Conservation (phyloP, 2,113 vertebrate species). For the Scalopus aquaticus region DNA sequence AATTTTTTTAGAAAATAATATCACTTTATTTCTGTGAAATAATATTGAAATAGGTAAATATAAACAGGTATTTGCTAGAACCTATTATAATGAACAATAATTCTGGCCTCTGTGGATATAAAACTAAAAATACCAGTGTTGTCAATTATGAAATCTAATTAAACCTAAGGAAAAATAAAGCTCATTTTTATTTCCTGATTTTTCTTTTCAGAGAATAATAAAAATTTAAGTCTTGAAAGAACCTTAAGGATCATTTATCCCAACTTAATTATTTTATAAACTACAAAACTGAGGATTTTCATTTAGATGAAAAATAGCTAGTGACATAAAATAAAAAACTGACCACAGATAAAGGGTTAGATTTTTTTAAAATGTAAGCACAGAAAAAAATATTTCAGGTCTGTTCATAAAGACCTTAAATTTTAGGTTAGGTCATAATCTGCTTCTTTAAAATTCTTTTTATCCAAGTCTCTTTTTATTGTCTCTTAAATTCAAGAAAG, state of each 20-base stretch:
- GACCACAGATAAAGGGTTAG: constrained; percentile 4
- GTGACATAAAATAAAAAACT: constrained; percentile 30
- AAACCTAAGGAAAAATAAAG: constrained; percentile 33
- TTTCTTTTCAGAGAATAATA: constrained; percentile 14
- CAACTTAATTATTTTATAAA: constrained; percentile 38
- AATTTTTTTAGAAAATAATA: neutral
- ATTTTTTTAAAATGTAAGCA: constrained; percentile 5
- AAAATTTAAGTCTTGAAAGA: constrained; percentile 16
- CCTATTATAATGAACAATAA: constrained; percentile 41
- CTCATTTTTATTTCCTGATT: neutral
- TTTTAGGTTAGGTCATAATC: constrained; percentile 5
- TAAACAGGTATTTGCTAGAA: neutral
- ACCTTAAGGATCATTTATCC: constrained; percentile 13
- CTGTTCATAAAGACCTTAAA: constrained; percentile 7
- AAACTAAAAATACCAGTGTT: constrained; percentile 29
- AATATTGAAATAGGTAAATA: neutral
- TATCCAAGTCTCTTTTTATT: constrained; percentile 33
- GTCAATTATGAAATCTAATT: constrained; percentile 16
- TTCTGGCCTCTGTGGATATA: constrained; percentile 28
- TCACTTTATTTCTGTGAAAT: neutral
- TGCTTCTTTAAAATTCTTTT: constrained; percentile 36
- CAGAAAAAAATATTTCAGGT: neutral
- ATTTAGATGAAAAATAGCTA: constrained; percentile 48
- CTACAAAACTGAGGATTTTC: constrained; percentile 45
- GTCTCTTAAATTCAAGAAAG: constrained; percentile 45